Evolutionary conservation across 2,888 invertebrate species (phyloP).

Genomic region (Liodrosophila aerea): DNA sequence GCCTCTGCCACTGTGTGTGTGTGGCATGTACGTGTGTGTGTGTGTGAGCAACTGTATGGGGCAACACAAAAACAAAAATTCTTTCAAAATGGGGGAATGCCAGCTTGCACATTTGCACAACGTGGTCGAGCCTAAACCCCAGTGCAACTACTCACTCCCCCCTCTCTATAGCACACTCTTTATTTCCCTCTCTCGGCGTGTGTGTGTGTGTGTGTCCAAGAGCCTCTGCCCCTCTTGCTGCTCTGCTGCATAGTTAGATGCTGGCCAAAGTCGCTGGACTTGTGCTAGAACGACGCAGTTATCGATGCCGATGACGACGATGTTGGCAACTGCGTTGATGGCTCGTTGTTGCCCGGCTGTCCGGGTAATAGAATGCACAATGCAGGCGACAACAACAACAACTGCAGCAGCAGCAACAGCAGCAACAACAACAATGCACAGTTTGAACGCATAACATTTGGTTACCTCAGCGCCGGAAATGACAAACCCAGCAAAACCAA

Average conservation of each 20-base stretch:
- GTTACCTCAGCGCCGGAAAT: constrained; percentile 75
- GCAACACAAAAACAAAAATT: constrained; percentile 75
- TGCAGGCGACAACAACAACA: constrained; percentile 33
- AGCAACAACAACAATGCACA: constrained; percentile 8
- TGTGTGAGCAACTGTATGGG: constrained; percentile 39
- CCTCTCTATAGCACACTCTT: not conserved
- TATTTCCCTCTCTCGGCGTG: constrained; percentile 1
- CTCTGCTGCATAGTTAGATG: constrained; percentile 37
- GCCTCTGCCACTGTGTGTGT: constrained; percentile 30
- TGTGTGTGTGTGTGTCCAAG: constrained; percentile 13
- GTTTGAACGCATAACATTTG: constrained; percentile 74
- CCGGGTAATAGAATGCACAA: constrained; percentile 12
- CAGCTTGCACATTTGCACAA: constrained; percentile 78
- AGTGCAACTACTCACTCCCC: constrained; percentile 10
- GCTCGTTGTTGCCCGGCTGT: constrained; percentile 4
- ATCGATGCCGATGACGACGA: constrained; percentile 59
- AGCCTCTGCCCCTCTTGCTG: not conserved
- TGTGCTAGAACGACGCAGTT: constrained; percentile 43
- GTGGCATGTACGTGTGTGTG: constrained; percentile 19
- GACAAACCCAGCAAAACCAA: constrained; percentile 55
- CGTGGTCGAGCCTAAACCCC: constrained; percentile 53
- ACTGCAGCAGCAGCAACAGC: constrained; percentile 26
- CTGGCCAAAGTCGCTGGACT: constrained; percentile 59
- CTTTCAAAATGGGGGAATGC: constrained; percentile 68
- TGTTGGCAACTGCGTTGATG: constrained; percentile 19